Base-by-base conservation (phyloP, 2,888 invertebrate genomes). In the Himalopsyche kuldschensis region DNA sequence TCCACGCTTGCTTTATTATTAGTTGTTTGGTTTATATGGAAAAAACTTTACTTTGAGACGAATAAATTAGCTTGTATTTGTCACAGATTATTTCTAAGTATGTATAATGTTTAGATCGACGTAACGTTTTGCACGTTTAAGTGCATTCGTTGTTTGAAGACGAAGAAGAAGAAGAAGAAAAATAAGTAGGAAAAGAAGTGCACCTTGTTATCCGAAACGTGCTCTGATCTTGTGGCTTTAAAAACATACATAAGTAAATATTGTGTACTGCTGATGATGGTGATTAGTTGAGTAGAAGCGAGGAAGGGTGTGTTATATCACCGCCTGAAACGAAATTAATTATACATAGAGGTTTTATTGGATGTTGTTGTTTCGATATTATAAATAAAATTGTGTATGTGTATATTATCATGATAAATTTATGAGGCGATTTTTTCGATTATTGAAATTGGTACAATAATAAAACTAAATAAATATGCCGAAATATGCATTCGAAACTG, bases 351-450 rank as follows among this genome's bases (percentile, higher is more conserved):
- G 76, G 32, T 41, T 85, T 83, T 85, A 80, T 85, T 85, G 84
- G 82, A 82, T 85, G 85, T 85, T 84, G 84, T 82, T 85, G 80
- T 85, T 84, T 82, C 84, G 80, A 85, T 84, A 84, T 85, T 82
- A 46, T 15, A 79, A 78, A 79, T 55, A 47, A 46, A 31, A 48
- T 80, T 75, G 27, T 79, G 55, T 79, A 79, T 81, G 75, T 79
- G 48, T 78, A 77, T 83, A 85, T 79, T n/a, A 83, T 85, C 77
- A 81, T 77, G 77, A 81, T 81, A 82, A 78, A 82, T 82, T 82
- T 35, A 82, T 63, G 55, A 75, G 76, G 55, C 30, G 35, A 46
- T 31, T 84, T 82, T 83, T 81, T 85, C 85, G 85, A 85, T 84
- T 79, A 69, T 83, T 83, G 80, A 85, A 78, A 83, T 78, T 82